Base-by-base conservation (phyloP, 2,888 invertebrate species). In the Agrilus cyanescens region DNA sequence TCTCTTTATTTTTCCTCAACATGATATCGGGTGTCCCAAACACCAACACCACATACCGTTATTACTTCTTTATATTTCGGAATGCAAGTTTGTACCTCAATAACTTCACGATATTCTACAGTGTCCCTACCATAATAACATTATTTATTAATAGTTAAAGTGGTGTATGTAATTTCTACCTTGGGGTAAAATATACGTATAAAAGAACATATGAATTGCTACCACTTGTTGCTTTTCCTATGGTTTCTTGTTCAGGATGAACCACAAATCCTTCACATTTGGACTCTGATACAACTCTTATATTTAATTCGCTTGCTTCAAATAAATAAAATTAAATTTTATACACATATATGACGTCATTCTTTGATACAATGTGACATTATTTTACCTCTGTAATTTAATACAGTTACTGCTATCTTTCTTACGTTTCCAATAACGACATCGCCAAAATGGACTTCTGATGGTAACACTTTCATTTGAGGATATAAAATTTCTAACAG, bases 401-500 rank as follows among this genome's bases (percentile, higher is more conserved):
- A 48, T 38, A 61, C 37, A 8, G 47, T 37, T 31, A 60, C 36
- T 35, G 44, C 32, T 18, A 51, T 38, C 33, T 47, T 53, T 42
- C 55, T 57, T 4, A 49, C 46, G 32, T 56, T 50, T 2, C 56
- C 56, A 14, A 58, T 32, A 13, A 49, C 47, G 15, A 59, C 52
- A 10, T 44, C 16, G 8, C 53, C 57, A 49, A 61, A 62, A 37
- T 58, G 42, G 29, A 62, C 41, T n/a, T 31, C 43, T 13, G 48
- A 43, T 1, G 49, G 43, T 12, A 56, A 55, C 32, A 58, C 31
- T 32, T 50, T 47, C 8, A 61, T 38, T 10, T 49, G 29, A 4
- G 60, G 57, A 34, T 56, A 50, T 45, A 34, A 44, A 20, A 61
- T 47, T 40, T 52, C 46, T 31, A 61, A 40, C 41, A 50, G 46